A percentile compares a stretch with the other conserved stretches of the same genome.
Evolutionary conservation across 2,888 invertebrate species (phyloP).

Genomic region (Tenthredo notha): DNA sequence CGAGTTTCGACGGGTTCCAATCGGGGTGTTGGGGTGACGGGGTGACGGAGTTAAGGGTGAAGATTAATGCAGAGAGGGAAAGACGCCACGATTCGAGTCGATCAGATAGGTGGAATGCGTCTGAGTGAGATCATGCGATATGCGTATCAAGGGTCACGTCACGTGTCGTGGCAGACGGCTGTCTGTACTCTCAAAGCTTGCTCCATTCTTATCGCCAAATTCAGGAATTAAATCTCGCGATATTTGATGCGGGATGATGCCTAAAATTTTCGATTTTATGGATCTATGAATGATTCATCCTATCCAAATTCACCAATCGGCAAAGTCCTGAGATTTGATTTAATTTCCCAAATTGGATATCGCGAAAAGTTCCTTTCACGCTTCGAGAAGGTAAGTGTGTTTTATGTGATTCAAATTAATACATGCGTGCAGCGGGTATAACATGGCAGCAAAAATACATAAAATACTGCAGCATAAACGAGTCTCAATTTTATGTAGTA

Average conservation of each 20-base stretch:
- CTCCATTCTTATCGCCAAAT: conserved; percentile 11
- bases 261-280: conserved; percentile 4
- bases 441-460: no score
- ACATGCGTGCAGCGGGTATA: not conserved
- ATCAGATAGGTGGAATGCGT: conserved; percentile 47
- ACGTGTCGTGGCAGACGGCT: conserved; percentile 41
- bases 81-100: conserved; percentile 42
- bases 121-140: conserved; percentile 48
- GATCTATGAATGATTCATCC: conserved; percentile 15
- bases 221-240: conserved; percentile 1
- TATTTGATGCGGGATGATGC: not conserved
- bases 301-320: not conserved
- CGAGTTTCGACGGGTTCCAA: conserved; percentile 44
- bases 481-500: conserved; percentile 41
- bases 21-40: conserved; percentile 14
- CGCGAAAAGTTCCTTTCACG: not conserved
- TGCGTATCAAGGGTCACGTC: conserved; percentile 51
- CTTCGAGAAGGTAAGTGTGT: not conserved
- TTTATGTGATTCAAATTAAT: not conserved
- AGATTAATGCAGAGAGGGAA: conserved; percentile 45
- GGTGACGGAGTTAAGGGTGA: conserved; percentile 41
- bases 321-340: not conserved
- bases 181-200: not conserved
- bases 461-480: not conserved
- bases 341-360: not conserved